phyloP scores from a whole-genome alignment of 2,113 vertebrate genomes.

The Centropus unirufus region DNA sequence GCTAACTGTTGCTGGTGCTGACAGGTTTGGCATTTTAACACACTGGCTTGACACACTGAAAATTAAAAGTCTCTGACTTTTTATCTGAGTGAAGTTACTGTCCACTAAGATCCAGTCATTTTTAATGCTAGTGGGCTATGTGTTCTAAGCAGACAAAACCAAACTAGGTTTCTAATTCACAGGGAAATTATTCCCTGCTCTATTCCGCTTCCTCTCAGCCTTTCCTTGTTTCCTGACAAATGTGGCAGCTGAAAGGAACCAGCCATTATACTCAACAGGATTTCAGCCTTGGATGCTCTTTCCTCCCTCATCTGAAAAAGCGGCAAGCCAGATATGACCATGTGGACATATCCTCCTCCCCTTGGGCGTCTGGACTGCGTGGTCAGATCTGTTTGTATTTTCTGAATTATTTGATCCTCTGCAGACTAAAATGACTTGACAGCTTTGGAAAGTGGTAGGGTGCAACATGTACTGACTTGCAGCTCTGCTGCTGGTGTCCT shows the following conservation, averaged over 20 bases:
- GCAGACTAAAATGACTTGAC: background rate
- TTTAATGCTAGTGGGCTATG: background rate
- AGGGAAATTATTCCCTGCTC: background rate
- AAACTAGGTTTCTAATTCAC: background rate
- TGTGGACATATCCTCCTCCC: conserved; percentile 20
- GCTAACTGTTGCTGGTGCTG: conserved; percentile 50
- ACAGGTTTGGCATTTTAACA: conserved; percentile 57
- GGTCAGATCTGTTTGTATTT: background rate
- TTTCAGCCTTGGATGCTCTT: conserved; percentile 23
- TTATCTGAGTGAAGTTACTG: conserved; percentile 44
- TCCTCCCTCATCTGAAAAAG: background rate
- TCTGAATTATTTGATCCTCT: background rate
- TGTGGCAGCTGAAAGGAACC: background rate
- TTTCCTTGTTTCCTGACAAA: background rate
- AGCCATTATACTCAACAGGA: background rate
- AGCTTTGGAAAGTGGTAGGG: background rate
- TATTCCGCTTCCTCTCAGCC: background rate
- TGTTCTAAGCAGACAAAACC: background rate
- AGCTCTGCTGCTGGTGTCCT: background rate
- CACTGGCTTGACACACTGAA: conserved; percentile 31
- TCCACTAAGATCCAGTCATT: background rate
- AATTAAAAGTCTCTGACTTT: conserved; percentile 64
- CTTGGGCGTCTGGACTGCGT: background rate
- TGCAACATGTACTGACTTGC: background rate
- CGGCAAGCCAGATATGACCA: background rate